Conservation (phyloP, 2,113 vertebrate species). For the Phalacrocorax pelagicus region DNA sequence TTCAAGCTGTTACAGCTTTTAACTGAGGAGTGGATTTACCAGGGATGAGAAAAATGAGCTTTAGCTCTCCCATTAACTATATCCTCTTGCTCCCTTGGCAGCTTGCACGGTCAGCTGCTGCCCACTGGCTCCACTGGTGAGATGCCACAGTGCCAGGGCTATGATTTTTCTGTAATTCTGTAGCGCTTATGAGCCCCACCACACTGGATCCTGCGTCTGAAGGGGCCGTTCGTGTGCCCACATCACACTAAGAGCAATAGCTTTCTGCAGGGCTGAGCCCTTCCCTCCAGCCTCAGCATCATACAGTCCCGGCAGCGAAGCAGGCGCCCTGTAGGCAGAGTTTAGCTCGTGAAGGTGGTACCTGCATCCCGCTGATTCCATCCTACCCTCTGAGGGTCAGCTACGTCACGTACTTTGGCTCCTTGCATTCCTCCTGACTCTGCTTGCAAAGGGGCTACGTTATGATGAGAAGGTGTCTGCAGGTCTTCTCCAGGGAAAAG, state of each 20-base stretch:
- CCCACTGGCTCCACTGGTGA: background rate
- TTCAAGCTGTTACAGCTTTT: slow-evolving; percentile 66
- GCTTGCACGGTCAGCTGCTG: slow-evolving; percentile 56
- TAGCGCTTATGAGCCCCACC: background rate
- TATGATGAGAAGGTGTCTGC: background rate
- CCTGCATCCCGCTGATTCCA: background rate
- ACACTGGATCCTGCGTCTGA: rapidly evolving
- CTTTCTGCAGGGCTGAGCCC: background rate
- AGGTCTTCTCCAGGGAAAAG: background rate
- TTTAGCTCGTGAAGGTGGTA: background rate
- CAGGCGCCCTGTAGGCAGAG: background rate
- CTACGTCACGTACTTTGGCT: background rate
- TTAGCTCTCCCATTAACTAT: slow-evolving; percentile 25
- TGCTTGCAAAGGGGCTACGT: background rate
- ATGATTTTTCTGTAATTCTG: background rate
- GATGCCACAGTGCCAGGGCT: background rate
- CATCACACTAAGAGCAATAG: background rate
- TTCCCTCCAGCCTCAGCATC: background rate
- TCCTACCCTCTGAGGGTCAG: background rate
- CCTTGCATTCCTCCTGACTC: background rate
- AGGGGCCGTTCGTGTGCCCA: background rate
- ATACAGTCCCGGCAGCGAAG: background rate
- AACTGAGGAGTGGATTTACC: slow-evolving; percentile 36
- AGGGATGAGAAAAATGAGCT: slow-evolving; percentile 53
- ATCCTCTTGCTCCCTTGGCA: slow-evolving; percentile 44